Conservation (phyloP, 1,140 invertebrate genomes). For the Callitettix versicolor region DNA sequence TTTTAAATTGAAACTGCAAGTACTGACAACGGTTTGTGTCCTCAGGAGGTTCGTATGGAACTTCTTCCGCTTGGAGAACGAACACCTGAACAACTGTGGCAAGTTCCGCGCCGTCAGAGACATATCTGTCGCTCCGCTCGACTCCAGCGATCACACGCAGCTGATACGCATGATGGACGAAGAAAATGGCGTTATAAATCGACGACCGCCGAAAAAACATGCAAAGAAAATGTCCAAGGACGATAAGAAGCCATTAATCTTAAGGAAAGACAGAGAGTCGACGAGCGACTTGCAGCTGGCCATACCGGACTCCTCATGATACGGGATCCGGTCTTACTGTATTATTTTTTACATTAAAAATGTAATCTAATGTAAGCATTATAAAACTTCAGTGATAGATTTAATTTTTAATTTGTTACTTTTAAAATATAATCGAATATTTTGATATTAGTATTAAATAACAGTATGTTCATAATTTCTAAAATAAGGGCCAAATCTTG, state of each 20-base stretch:
- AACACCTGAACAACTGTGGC: conserved; percentile 90
- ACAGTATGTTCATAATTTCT: no score
- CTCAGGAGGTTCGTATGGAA: conserved; percentile 84
- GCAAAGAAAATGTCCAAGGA: conserved; percentile 24
- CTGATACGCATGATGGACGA: conserved; percentile 95
- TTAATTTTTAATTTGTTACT: no score
- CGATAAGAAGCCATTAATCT: conserved; percentile 15
- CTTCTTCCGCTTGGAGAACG: conserved; percentile 86
- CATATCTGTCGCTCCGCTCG: conserved; percentile 77
- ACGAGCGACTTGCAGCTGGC: no score
- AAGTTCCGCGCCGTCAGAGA: conserved; percentile 85
- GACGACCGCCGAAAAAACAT: conserved; percentile 31
- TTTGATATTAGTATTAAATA: no score
- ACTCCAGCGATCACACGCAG: conserved; percentile 72
- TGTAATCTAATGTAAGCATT: no score
- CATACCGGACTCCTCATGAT: no score
- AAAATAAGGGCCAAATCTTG: no score
- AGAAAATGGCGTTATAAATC: conserved; percentile 72
- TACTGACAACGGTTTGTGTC: no score
- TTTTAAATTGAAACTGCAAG: neutral
- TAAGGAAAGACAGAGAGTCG: conserved; percentile 8
- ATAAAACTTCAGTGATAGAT: no score
- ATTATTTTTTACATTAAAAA: no score
- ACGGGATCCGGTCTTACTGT: no score
- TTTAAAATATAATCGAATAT: no score